Conservation (phyloP, 1,140 invertebrate species). For the Melanaphis sacchari region DNA sequence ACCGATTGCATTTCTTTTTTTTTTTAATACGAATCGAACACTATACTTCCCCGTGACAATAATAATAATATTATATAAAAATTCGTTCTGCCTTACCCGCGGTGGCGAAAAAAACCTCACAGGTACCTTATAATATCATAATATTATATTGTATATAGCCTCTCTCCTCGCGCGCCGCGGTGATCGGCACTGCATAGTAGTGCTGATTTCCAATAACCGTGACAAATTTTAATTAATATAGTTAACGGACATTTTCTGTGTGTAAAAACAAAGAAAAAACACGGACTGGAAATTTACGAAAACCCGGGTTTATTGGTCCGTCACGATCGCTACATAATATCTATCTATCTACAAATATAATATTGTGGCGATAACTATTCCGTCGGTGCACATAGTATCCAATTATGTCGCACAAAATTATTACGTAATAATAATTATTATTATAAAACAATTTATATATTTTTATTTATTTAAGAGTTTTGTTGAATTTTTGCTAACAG, state of each 20-base stretch:
- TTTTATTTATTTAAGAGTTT: neutral
- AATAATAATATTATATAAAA: constrained; percentile 25
- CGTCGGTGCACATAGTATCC: neutral
- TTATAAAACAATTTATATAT: neutral
- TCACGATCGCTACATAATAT: constrained; percentile 39
- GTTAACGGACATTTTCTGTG: constrained; percentile 43
- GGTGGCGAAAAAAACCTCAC: neutral
- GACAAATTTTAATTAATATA: constrained; percentile 56
- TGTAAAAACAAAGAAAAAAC: constrained; percentile 45
- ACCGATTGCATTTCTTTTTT: neutral
- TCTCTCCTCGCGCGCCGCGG: neutral
- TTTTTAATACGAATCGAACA: neutral
- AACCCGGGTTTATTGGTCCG: constrained; percentile 52
- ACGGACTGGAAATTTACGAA: constrained; percentile 38
- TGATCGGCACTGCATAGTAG: neutral
- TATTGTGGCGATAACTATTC: neutral
- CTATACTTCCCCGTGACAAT: neutral
- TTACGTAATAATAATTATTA: constrained; percentile 35
- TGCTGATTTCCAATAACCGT: constrained; percentile 52
- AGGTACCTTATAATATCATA: neutral
- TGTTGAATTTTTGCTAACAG: neutral
- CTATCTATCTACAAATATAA: neutral
- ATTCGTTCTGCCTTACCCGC: constrained; percentile 30
- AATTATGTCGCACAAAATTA: neutral
- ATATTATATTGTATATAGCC: constrained; percentile 11